A percentile compares a stretch with the other conserved stretches of the same genome.
Evolutionary conservation across 1,140 invertebrate species (phyloP).

Genomic region (Pemphigus obesinymphae): DNA sequence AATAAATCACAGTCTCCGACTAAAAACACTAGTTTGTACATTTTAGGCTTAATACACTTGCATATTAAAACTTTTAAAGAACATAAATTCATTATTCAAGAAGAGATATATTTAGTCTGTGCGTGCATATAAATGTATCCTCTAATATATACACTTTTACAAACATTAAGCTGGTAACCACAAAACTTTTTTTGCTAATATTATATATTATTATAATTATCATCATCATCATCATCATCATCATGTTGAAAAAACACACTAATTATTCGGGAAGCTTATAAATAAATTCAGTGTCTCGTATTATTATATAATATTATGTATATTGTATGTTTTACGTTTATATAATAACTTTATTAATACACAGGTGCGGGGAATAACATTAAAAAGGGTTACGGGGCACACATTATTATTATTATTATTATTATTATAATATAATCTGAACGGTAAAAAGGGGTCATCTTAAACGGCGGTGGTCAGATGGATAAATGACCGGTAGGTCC

Average conservation of each 20-base stretch:
- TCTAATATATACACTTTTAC: neutral
- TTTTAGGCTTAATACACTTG: neutral
- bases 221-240: neutral
- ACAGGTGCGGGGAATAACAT: neutral
- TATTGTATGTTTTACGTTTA: no score
- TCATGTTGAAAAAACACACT: neutral
- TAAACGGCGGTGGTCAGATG: conserved; percentile 1
- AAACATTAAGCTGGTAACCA: neutral
- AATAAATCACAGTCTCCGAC: neutral
- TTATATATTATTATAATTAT: no score
- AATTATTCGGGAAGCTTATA: neutral
- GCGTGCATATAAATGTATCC: neutral
- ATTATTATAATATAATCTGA: neutral
- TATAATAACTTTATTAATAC: neutral
- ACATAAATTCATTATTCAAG: conserved; percentile 24
- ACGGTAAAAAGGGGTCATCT: neutral
- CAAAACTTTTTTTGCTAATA: conserved; percentile 17
- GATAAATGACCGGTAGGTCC: neutral
- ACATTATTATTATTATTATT: neutral
- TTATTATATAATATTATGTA: neutral
- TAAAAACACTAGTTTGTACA: conserved; percentile 1
- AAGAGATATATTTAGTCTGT: conserved; percentile 2
- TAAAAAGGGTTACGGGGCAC: neutral
- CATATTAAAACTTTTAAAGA: conserved; percentile 33
- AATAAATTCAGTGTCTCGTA: neutral